A percentile compares a stretch with the other conserved stretches of the same genome.
Conservation (phyloP, 2,888 invertebrate species). For the Heliothis peltigera region DNA sequence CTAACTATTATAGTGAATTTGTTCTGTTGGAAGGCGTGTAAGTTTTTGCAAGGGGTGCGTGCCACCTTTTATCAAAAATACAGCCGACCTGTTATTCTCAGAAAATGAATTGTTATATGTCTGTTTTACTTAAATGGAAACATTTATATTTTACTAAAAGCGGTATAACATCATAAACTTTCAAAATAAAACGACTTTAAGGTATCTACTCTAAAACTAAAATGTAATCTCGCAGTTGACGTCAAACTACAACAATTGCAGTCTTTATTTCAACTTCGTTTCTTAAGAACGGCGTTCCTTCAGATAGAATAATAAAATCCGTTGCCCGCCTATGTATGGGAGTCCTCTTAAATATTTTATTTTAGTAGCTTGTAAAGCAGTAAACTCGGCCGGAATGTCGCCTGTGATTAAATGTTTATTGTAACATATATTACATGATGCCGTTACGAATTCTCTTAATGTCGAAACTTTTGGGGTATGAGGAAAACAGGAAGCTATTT, state of each 20-base stretch:
- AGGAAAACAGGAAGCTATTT: constrained; percentile 29
- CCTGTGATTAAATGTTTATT: constrained; percentile 55
- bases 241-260: constrained; percentile 28
- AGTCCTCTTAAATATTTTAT: constrained; percentile 52
- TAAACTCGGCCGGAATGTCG: constrained; percentile 28
- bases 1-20: neutral
- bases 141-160: no score
- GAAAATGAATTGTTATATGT: no score
- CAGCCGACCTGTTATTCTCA: no score
- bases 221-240: constrained; percentile 16
- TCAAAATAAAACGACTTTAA: neutral
- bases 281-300: constrained; percentile 38
- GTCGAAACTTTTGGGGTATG: constrained; percentile 26
- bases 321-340: constrained; percentile 16
- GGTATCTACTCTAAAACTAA: constrained; percentile 5
- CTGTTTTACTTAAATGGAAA: no score
- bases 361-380: constrained; percentile 32
- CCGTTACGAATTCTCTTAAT: constrained; percentile 49
- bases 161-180: no score
- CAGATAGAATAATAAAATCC: constrained; percentile 56
- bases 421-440: constrained; percentile 37
- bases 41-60: neutral
- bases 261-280: constrained; percentile 36
- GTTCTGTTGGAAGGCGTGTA: neutral
- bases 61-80: no score